Evolutionary conservation across 2,797 vertebrate genomes (phyloP).

Genomic region (Phataginus tetradactyla): DNA sequence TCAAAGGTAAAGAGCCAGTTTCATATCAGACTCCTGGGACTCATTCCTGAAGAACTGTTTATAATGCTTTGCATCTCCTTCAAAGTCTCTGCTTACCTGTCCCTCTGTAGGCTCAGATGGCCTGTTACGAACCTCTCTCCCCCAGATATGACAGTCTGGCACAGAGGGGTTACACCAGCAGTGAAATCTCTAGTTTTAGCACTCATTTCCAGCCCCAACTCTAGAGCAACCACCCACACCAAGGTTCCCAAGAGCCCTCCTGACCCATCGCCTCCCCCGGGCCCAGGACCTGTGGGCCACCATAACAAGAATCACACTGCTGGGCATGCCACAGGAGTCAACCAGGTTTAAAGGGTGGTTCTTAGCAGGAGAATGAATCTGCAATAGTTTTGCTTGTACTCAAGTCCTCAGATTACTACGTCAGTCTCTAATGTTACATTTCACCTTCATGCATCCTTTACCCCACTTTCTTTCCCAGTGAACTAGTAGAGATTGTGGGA

Average conservation of each 20-base stretch:
- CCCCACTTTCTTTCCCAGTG: background rate
- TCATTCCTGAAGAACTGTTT: slow-evolving; percentile 47
- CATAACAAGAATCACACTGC: background rate
- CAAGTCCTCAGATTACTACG: background rate
- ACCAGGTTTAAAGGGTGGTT: rapidly evolving
- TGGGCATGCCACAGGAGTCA: background rate
- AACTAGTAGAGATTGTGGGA: background rate
- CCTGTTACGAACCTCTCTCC: rapidly evolving
- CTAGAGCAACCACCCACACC: background rate
- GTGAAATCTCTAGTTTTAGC: background rate
- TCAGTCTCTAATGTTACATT: background rate
- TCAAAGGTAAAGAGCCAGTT: slow-evolving; percentile 38
- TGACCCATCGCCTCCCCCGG: background rate
- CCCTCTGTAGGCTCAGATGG: background rate
- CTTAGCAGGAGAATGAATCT: background rate
- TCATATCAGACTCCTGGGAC: slow-evolving; percentile 22
- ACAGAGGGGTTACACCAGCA: background rate
- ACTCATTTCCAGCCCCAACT: background rate
- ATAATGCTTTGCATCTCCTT: background rate
- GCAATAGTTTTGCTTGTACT: background rate
- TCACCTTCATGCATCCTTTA: background rate
- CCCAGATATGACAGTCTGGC: too few relatives aligned
- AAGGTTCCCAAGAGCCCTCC: background rate
- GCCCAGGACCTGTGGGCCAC: background rate
- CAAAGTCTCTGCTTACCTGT: background rate